A percentile compares a stretch with the other conserved stretches of the same genome.
These are phyloP conservation scores for Palythoa caribaeorum DNA, from an alignment of 92 coral and sea anemone species.

Conservation along the genomic window DNA sequence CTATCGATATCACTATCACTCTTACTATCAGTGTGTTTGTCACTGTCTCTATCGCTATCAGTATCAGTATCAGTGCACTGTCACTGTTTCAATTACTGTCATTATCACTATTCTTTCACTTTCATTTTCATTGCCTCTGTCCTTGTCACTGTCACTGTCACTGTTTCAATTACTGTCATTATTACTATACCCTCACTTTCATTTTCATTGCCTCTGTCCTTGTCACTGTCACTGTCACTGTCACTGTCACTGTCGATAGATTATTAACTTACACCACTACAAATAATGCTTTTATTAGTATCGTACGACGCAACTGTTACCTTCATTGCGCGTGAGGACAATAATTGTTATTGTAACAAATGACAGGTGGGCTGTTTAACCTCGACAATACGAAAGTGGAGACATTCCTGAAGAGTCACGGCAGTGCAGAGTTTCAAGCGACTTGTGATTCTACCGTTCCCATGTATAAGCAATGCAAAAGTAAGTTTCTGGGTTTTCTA, in stretches of 20 bases:
- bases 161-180: neutral
- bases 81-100: neutral
- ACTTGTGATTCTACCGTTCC: conserved; percentile 85
- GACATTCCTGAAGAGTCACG: conserved; percentile 88
- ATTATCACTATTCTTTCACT: neutral
- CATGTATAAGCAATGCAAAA: conserved; percentile 91
- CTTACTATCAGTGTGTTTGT: neutral
- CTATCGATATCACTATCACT: neutral
- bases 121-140: too few species aligned
- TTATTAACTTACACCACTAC: neutral
- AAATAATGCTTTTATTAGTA: neutral
- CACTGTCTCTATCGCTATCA: neutral
- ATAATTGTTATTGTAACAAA: neutral
- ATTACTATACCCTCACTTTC: neutral
- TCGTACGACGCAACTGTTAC: neutral
- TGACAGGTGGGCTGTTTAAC: conserved; percentile 83
- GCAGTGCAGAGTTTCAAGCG: conserved; percentile 93
- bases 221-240: neutral
- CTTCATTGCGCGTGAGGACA: neutral
- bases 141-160: neutral
- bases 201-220: too few species aligned
- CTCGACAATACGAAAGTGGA: conserved; percentile 86
- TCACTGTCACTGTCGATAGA: neutral
- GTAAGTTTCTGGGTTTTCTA: conserved; percentile 30
- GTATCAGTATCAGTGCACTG: neutral